Conservation (phyloP, 2,113 vertebrate species). For the Drymodes brunneopygia region DNA sequence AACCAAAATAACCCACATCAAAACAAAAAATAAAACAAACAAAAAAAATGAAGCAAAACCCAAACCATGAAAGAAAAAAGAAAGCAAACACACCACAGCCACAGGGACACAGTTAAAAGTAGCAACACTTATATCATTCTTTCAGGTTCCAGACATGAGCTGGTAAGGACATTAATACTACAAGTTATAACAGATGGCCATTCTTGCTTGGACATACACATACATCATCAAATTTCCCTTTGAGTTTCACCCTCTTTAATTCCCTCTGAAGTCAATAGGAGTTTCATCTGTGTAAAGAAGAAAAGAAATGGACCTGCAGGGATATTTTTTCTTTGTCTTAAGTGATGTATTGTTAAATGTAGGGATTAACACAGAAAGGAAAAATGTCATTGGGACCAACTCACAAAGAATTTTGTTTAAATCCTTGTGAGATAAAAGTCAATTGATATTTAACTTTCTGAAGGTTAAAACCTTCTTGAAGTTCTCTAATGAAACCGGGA, state of each 20-base stretch:
- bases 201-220: conserved; percentile 27
- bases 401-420: not conserved
- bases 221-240: conserved; percentile 50
- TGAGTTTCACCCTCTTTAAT: conserved; percentile 23
- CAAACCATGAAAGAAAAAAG: not conserved
- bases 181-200: conserved; percentile 15
- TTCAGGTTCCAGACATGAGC: conserved; percentile 32
- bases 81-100: not conserved
- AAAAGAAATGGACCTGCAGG: not conserved
- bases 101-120: conserved; percentile 32
- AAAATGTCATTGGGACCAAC: not conserved
- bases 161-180: conserved; percentile 19
- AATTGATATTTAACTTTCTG: not conserved
- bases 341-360: not conserved
- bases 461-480: not conserved
- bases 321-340: conserved; percentile 6
- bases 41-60: not conserved
- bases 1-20: not conserved
- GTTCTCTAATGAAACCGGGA: not conserved
- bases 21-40: not conserved
- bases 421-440: not conserved
- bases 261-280: not conserved
- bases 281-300: conserved; percentile 2
- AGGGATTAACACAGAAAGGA: not conserved
- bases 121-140: conserved; percentile 45